A percentile compares a stretch with the other conserved stretches of the same genome.
Conservation (phyloP, 2,797 vertebrate species). For the Peromyscus eremicus region DNA sequence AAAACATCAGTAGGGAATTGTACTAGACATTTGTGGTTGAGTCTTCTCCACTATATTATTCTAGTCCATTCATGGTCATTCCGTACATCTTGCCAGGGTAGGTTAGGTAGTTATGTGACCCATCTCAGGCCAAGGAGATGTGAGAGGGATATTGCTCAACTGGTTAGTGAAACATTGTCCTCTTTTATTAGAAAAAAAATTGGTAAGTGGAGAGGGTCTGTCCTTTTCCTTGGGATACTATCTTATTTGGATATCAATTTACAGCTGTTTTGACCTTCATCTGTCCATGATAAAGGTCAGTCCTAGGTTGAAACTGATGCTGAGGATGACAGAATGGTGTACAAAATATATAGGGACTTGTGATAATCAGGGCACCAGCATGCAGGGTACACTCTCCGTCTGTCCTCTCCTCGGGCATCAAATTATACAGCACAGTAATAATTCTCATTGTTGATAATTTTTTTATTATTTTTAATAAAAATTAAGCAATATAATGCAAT, state of each 20-base stretch:
- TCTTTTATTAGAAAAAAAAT: neutral
- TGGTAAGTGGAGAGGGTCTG: neutral
- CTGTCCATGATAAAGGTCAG: neutral
- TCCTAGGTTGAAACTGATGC: neutral
- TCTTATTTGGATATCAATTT: neutral
- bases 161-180: neutral
- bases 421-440: neutral
- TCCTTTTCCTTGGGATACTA: neutral
- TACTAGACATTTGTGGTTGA: neutral
- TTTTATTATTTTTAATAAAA: neutral
- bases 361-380: neutral
- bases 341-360: neutral
- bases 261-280: neutral
- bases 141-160: neutral
- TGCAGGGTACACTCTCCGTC: neutral
- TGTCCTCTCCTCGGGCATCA: neutral
- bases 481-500: neutral
- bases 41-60: neutral
- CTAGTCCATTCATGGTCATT: neutral
- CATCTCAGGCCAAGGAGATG: neutral
- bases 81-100: neutral
- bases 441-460: constrained; percentile 14
- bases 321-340: neutral
- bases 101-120: neutral
- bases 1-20: neutral